A percentile compares a stretch with the other conserved stretches of the same genome.
These are phyloP conservation scores for Microtus montanus DNA, from an alignment of 2,113 vertebrate genomes.

Conservation along the genomic window DNA sequence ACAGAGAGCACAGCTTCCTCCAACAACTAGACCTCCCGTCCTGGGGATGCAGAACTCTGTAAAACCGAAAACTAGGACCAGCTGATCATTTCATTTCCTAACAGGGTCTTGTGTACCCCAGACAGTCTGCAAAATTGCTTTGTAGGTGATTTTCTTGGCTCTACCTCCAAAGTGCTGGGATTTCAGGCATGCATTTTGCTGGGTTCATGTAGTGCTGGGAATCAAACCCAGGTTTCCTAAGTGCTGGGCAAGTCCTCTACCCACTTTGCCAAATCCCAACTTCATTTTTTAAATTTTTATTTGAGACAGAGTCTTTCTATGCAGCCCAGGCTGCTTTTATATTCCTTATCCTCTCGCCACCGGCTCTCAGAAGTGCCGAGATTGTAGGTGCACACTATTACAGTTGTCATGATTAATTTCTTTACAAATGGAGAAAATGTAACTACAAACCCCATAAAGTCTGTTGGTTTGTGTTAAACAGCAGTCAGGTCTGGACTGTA, in stretches of 20 bases:
- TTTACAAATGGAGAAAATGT: slow-evolving; percentile 9
- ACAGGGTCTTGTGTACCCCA: neutral
- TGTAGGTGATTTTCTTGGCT: neutral
- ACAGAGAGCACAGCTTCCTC: slow-evolving; percentile 52
- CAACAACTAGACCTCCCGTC: neutral
- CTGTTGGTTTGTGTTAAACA: neutral
- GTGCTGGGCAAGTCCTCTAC: neutral
- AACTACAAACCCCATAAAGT: neutral
- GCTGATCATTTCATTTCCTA: neutral
- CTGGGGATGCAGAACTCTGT: neutral
- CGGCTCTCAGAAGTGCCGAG: neutral
- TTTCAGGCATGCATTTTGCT: neutral
- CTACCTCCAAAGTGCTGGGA: neutral
- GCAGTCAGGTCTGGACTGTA: neutral
- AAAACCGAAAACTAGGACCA: neutral
- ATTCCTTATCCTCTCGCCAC: neutral
- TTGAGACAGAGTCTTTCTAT: neutral
- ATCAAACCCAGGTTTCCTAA: neutral
- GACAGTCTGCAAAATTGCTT: neutral
- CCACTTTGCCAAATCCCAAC: neutral
- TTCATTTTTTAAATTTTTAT: neutral
- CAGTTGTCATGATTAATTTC: neutral
- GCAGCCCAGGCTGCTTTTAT: neutral
- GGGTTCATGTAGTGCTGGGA: neutral
- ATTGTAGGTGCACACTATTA: neutral